Percentiles rank a stretch among this genome's conserved stretches.
phyloP scores from a whole-genome alignment of 92 coral and sea anemone genomes.

The Micromussa lordhowensis region DNA sequence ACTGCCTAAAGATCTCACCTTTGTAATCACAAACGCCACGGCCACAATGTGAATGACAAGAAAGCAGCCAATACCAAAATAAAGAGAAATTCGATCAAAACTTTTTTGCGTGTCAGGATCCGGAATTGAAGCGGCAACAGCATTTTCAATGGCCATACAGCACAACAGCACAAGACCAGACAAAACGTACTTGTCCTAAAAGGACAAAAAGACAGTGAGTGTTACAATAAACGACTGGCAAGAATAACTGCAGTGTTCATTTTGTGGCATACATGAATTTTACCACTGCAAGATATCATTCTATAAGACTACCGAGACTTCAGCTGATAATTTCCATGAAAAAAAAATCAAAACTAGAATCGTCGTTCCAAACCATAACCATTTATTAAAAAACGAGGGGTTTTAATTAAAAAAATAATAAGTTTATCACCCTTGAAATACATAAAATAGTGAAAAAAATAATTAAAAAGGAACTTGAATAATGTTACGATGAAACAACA shows the following conservation, averaged over 20 bases:
- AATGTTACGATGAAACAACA: too few relatives aligned
- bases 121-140: constrained; percentile 65
- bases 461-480: too few relatives aligned
- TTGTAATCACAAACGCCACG: constrained; percentile 32
- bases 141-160: constrained; percentile 75
- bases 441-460: too few relatives aligned
- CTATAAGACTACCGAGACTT: too few relatives aligned
- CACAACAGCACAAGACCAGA: constrained; percentile 69
- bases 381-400: too few relatives aligned
- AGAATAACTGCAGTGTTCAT: not conserved
- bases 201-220: not conserved
- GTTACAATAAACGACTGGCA: not conserved
- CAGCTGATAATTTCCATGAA: too few relatives aligned
- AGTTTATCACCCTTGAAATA: too few relatives aligned
- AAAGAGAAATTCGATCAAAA: constrained; percentile 64
- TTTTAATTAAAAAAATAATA: too few relatives aligned
- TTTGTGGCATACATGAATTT: too few relatives aligned
- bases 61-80: constrained; percentile 58
- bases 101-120: constrained; percentile 31
- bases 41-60: constrained; percentile 49
- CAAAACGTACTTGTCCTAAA: constrained; percentile 76
- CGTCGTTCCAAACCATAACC: too few relatives aligned
- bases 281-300: too few relatives aligned
- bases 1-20: constrained; percentile 35
- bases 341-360: too few relatives aligned